Percentiles rank a stretch among this genome's conserved stretches.
Evolutionary conservation across 2,113 vertebrate species (phyloP).

Genomic region (Mus musculus): GRCm39 chr5:57904001-57904500

Average conservation of each 20-base stretch:
- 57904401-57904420: neutral
- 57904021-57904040: too few species aligned
- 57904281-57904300: neutral
- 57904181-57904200: neutral
- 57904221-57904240: neutral
- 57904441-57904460: neutral
- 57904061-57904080: neutral
- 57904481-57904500: constrained; percentile 25
- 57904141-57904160: neutral
- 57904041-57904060: neutral
- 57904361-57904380: neutral
- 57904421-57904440: neutral
- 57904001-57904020: too few species aligned
- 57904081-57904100: neutral
- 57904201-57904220: neutral
- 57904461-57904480: neutral
- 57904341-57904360: neutral
- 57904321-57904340: neutral
- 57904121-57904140: neutral
- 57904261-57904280: neutral
- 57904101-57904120: too few species aligned
- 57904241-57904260: neutral
- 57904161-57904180: neutral
- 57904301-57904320: neutral
- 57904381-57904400: neutral